Base-by-base conservation (phyloP, 2,797 vertebrate genomes). In the Anolis apletophallus region DNA sequence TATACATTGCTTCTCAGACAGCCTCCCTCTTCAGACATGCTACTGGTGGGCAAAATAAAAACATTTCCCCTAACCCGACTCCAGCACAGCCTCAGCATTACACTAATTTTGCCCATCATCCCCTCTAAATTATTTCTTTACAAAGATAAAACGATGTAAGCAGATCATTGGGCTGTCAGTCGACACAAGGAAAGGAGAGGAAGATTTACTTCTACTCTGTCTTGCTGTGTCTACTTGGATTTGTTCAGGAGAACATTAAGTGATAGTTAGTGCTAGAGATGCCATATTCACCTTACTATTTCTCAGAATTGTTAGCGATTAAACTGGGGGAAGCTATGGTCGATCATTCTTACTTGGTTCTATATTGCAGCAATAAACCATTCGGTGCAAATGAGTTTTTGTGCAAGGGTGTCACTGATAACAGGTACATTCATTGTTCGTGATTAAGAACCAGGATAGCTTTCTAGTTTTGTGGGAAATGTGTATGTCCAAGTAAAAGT, bases 121-220 rank as follows among this genome's bases (percentile, higher is more conserved):
- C n/a, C 32, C 17, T 55, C 46, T 54, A 12, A 36, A 19, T 12
- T 50, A 88, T 40, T 88, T 92, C 88, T 92, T 92, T 88, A 89
- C 91, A 55, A 77, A 91, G 5, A 90, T 91, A 75, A 76, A 91
- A 89, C 93, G 72, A 59, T 88, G 94, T 93, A 93, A 93, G 86
- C 82, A 89, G 87, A 87, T 93, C 82, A 50, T 92, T 91, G 83
- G 87, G 93, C 84, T 89, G 88, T 80, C 84, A 82, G 78, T 90
- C 90, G 93, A 87, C 88, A 79, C 91, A 88, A 80, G 71, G 87
- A 46, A 85, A 89, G 92, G 94, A 95, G 94, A 95, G 93, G 93
- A 94, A 96, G 95, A 96, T 94, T 94, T 95, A 92, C 88, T 95
- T 93, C 92, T 87, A 93, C 89, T 95, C 73, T 93, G 40, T 81